Evolutionary conservation across 1,140 invertebrate species (phyloP).

Genomic region (Drosophila pruinosa): DNA sequence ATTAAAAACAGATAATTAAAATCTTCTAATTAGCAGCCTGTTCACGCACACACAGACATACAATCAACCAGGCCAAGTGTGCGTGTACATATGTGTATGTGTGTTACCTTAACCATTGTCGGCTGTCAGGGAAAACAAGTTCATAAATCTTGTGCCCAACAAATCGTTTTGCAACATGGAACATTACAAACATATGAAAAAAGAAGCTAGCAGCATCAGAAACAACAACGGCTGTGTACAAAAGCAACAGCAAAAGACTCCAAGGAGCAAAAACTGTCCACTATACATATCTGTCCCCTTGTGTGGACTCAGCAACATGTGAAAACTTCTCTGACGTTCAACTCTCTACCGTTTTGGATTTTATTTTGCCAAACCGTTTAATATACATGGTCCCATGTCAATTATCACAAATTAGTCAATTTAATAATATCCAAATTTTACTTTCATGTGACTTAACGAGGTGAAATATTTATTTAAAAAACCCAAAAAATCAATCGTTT

Average conservation of each 20-base stretch:
- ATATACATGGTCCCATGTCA: slow-evolving; percentile 75
- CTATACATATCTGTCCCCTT: neutral
- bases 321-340: neutral
- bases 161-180: slow-evolving; percentile 82
- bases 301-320: slow-evolving; percentile 31
- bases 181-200: slow-evolving; percentile 66
- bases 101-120: slow-evolving; percentile 80
- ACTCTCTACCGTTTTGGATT: neutral
- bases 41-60: slow-evolving; percentile 70
- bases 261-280: slow-evolving; percentile 51
- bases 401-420: slow-evolving; percentile 73
- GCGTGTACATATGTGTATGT: slow-evolving; percentile 37
- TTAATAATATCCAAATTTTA: slow-evolving; percentile 52
- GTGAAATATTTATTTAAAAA: no score
- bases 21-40: slow-evolving; percentile 80
- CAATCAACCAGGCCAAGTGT: neutral
- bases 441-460: neutral
- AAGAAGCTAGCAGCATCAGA: slow-evolving; percentile 22
- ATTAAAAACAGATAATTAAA: slow-evolving; percentile 81
- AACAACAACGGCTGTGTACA: slow-evolving; percentile 22
- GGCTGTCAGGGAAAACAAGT: slow-evolving; percentile 79
- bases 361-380: slow-evolving; percentile 59
- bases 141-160: slow-evolving; percentile 81
- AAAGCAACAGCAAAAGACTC: slow-evolving; percentile 37
- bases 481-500: no score